Conservation (phyloP, 2,888 invertebrate genomes). For the Pediacus dermestoides region DNA sequence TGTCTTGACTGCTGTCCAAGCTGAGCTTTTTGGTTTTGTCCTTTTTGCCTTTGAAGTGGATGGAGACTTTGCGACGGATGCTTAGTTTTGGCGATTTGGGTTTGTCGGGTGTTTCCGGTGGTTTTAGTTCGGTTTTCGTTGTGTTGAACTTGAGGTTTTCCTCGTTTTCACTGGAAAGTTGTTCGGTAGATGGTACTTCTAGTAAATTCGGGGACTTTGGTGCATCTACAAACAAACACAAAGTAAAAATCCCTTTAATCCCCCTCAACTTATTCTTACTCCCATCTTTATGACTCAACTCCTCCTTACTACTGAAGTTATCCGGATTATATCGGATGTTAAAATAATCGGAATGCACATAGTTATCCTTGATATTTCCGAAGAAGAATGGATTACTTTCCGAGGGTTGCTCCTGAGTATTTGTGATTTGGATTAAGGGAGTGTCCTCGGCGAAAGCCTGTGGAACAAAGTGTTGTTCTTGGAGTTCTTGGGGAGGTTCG, state of each 20-base stretch:
- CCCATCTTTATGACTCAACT: constrained; percentile 7
- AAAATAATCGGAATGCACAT: constrained; percentile 39
- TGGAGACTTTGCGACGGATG: constrained; percentile 48
- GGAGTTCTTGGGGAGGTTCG: constrained; percentile 9
- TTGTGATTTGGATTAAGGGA: constrained; percentile 8
- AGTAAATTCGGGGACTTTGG: constrained; percentile 42
- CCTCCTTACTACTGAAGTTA: constrained; percentile 26
- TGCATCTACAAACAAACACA: constrained; percentile 8
- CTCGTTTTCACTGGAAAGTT: constrained; percentile 42
- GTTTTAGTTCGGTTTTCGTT: constrained; percentile 6
- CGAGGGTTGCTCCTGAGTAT: constrained; percentile 3
- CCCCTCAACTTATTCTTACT: constrained; percentile 45
- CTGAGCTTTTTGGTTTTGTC: constrained; percentile 31
- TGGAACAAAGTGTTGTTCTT: constrained; percentile 8
- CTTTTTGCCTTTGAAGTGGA: constrained; percentile 50
- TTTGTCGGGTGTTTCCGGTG: constrained; percentile 10
- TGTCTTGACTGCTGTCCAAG: constrained; percentile 22
- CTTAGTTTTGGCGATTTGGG: constrained; percentile 38
- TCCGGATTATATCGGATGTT: constrained; percentile 41
- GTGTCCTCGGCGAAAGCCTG: constrained; percentile 12
- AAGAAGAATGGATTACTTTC: constrained; percentile 43
- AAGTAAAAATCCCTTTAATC: constrained; percentile 7
- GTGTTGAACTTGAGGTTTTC: constrained; percentile 41
- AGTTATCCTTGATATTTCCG: constrained; percentile 37
- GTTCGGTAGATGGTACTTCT: constrained; percentile 32